Evolutionary conservation across 2,888 invertebrate genomes (phyloP).

Genomic region (Hyles lineata): DNA sequence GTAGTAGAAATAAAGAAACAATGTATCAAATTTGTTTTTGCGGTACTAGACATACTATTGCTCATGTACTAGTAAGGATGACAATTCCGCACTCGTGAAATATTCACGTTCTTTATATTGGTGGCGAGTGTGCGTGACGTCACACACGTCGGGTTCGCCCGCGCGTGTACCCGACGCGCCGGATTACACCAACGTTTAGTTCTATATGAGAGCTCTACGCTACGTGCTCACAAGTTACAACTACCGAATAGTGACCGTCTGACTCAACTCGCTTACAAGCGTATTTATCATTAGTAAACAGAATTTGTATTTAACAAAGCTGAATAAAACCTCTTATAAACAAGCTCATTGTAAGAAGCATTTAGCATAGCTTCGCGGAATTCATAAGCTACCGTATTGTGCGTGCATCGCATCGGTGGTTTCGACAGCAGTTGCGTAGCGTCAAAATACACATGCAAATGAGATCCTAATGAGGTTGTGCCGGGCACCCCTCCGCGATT

Average conservation of each 20-base stretch:
- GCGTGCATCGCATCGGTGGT: neutral
- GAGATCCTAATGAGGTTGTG: slow-evolving; percentile 14
- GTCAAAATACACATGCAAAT: slow-evolving; percentile 24
- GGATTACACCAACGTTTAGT: neutral
- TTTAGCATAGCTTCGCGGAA: neutral
- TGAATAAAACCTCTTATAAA: neutral
- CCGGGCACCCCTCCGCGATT: too few relatives aligned
- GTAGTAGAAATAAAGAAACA: too few relatives aligned
- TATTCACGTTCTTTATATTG: neutral
- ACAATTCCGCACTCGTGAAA: too few relatives aligned
- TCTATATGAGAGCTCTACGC: neutral
- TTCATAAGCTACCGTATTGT: neutral
- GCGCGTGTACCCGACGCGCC: neutral
- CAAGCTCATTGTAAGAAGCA: neutral
- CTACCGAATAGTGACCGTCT: neutral
- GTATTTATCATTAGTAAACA: too few relatives aligned
- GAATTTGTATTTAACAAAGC: neutral
- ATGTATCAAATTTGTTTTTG: too few relatives aligned
- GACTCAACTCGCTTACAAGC: too few relatives aligned
- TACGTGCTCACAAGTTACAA: neutral
- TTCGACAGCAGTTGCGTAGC: slow-evolving; percentile 7
- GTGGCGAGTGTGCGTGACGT: neutral
- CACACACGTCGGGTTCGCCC: too few relatives aligned
- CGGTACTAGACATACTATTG: too few relatives aligned
- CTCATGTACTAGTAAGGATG: too few relatives aligned